Conservation (phyloP, 2,113 vertebrate genomes). For the Erpornis zantholeuca region DNA sequence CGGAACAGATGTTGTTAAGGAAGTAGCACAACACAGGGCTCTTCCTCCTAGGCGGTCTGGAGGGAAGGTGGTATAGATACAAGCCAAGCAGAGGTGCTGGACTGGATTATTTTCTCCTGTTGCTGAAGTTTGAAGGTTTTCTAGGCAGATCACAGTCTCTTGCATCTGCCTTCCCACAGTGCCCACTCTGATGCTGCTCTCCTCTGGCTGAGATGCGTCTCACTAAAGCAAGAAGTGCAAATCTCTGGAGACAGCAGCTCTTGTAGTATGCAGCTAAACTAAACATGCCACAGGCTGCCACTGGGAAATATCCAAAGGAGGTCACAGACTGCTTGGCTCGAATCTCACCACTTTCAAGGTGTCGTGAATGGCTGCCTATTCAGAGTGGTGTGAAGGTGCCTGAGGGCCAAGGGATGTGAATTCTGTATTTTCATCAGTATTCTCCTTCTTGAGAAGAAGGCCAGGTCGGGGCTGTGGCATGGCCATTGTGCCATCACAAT, state of each 20-base stretch:
- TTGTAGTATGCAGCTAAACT: neutral
- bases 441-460: neutral
- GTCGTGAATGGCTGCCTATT: neutral
- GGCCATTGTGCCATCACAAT: neutral
- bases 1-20: neutral
- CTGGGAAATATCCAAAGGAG: neutral
- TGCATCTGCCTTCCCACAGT: neutral
- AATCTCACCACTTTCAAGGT: neutral
- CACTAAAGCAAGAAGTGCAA: neutral
- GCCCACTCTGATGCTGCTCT: neutral
- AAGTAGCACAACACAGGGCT: neutral
- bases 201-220: neutral
- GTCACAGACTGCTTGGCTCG: neutral
- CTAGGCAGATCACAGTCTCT: neutral
- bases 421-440: neutral
- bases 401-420: neutral
- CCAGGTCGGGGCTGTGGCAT: rapidly evolving
- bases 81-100: neutral
- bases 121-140: neutral
- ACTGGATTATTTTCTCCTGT: neutral
- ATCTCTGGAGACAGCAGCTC: neutral
- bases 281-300: neutral
- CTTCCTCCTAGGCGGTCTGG: neutral
- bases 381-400: neutral
- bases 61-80: neutral